Conservation (phyloP, 2,113 vertebrate genomes). For the Heliornis fulica region DNA sequence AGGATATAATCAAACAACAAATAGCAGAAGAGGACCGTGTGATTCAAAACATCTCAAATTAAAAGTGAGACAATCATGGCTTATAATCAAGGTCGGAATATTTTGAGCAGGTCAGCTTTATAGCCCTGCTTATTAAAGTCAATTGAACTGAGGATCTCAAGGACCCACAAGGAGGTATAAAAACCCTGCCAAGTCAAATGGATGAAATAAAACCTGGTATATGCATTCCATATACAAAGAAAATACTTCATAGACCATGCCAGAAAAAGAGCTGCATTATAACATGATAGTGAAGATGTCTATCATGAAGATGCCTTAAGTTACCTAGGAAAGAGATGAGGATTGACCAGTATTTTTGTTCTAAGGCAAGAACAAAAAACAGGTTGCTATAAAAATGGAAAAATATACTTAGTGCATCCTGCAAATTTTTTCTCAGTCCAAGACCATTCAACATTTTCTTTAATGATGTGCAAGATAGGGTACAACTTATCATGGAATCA, state of each 20-base stretch:
- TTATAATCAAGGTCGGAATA: neutral
- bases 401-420: neutral
- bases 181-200: neutral
- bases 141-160: neutral
- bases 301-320: neutral
- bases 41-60: neutral
- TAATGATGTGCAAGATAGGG: neutral
- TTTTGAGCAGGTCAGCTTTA: neutral
- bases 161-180: neutral
- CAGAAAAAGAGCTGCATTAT: neutral
- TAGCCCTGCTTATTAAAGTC: neutral
- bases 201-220: neutral
- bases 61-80: neutral
- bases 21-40: neutral
- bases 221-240: neutral
- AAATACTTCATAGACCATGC: neutral
- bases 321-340: neutral
- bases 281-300: neutral
- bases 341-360: neutral
- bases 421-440: neutral
- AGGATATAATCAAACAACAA: neutral
- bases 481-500: neutral
- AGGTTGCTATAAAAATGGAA: neutral
- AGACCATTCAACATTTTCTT: neutral
- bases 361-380: neutral